Evolutionary conservation across 2,888 invertebrate species (phyloP).

Genomic region (Ochlodes sylvanus): DNA sequence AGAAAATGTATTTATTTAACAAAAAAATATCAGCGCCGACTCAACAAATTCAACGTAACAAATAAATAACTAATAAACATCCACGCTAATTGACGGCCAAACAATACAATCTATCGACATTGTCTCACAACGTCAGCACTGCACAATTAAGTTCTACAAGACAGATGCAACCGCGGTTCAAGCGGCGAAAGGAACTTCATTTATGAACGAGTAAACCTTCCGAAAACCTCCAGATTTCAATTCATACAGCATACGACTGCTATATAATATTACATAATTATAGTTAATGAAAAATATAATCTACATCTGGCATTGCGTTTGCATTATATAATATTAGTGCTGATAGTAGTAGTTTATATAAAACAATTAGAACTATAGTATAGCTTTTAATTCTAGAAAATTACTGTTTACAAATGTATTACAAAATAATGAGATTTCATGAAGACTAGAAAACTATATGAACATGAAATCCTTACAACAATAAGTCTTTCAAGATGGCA

Average conservation of each 20-base stretch:
- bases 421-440: conserved; percentile 81
- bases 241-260: conserved; percentile 16
- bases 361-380: conserved; percentile 66
- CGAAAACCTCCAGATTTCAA: conserved; percentile 11
- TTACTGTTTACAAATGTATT: conserved; percentile 67
- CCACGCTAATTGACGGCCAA: conserved; percentile 80
- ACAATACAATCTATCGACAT: conserved; percentile 75
- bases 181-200: conserved; percentile 22
- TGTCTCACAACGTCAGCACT: conserved; percentile 73
- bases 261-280: conserved; percentile 31
- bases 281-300: conserved; percentile 33
- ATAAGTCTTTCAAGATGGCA: conserved; percentile 84
- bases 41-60: conserved; percentile 79
- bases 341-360: conserved; percentile 50
- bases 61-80: conserved; percentile 76
- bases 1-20: conserved; percentile 83
- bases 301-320: conserved; percentile 61
- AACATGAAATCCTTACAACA: conserved; percentile 83
- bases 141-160: conserved; percentile 40
- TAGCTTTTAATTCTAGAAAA: conserved; percentile 62
- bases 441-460: conserved; percentile 84
- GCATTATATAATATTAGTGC: conserved; percentile 39
- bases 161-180: conserved; percentile 15
- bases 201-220: conserved; percentile 23
- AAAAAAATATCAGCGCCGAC: conserved; percentile 79